Base-by-base conservation (phyloP, 2,888 invertebrate genomes). In the Ectropis crepuscularia region DNA sequence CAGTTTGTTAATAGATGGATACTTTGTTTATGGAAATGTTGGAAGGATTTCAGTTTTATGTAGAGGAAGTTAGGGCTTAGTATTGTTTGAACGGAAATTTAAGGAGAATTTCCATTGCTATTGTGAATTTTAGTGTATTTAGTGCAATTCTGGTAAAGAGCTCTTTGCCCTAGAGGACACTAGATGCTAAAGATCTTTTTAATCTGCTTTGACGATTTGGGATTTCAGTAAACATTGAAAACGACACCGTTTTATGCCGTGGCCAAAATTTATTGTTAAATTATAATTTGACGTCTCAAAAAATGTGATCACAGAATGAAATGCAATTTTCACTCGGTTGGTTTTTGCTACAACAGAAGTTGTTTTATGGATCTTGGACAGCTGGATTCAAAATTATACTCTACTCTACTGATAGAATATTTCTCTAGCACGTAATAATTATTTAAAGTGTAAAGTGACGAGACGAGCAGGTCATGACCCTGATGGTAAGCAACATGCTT, bases 61-160 rank as follows among this genome's bases (percentile, higher is more conserved):
- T 0, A 7, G n/a, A 10, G n/a, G 5, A 6, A 0, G 5, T 0
- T 54, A 45, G 39, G 39, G 55, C 45, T 50, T 54, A 11, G 39
- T 61, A 50, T 55, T 0, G 42, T 57, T 41, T 53, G 39, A 49
- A 50, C 0, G 49, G 43, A 8, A 49, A 45, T 6, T 46, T 28
- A 39, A 28, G 16, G 37, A 5, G 10, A 43, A 70, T 61, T 68
- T 68, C 75, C 66, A 70, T 71, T 67, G 71, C 69, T 72, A 68
- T 73, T 73, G 67, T 72, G 61, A 62, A 70, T 71, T 74, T 77
- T 75, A 71, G 68, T 74, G 70, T 72, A 71, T 74, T 77, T 75
- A 71, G 68, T 74, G 70, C 73, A 71, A 75, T 74, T 76, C 75
- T 39, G 4, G 72, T 63, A 57, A 57, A 57, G 49, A 57, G 57